phyloP scores from a whole-genome alignment of 2,888 invertebrate species.

The Bibio marci region DNA sequence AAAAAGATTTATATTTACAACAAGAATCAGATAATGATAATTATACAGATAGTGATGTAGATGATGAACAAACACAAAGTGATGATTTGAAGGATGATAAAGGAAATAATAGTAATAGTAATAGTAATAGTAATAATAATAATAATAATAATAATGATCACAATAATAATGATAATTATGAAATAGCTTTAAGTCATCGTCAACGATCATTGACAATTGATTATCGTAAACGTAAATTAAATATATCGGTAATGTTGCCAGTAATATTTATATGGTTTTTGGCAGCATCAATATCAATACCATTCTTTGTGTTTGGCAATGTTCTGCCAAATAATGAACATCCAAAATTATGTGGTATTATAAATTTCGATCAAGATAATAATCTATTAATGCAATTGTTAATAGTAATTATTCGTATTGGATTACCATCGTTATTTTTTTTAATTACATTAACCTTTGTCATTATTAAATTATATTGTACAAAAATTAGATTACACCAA shows the following conservation, averaged over 20 bases:
- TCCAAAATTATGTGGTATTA: slow-evolving; percentile 7
- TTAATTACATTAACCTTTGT: no score
- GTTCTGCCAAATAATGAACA: slow-evolving; percentile 7
- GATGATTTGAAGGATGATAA: neutral
- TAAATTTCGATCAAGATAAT: slow-evolving; percentile 10
- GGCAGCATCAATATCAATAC: slow-evolving; percentile 39
- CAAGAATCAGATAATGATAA: slow-evolving; percentile 4
- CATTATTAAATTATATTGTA: no score
- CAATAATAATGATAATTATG: slow-evolving; percentile 9
- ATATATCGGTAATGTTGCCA: slow-evolving; percentile 35
- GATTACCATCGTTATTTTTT: slow-evolving; percentile 6
- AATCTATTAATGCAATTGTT: slow-evolving; percentile 10
- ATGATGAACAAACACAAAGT: neutral
- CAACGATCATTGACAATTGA: slow-evolving; percentile 35
- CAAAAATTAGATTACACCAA: no score
- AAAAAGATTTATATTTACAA: neutral
- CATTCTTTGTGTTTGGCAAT: slow-evolving; percentile 16
- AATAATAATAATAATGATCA: no score
- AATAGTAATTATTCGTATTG: slow-evolving; percentile 8
- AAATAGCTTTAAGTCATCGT: slow-evolving; percentile 16
- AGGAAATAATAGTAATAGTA: no score
- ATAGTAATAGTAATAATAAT: no score
- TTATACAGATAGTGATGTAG: neutral
- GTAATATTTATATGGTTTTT: slow-evolving; percentile 39
- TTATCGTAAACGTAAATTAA: slow-evolving; percentile 30